Conservation (phyloP, 92 coral and sea anemone species). For the Epizoanthus fatuus region DNA sequence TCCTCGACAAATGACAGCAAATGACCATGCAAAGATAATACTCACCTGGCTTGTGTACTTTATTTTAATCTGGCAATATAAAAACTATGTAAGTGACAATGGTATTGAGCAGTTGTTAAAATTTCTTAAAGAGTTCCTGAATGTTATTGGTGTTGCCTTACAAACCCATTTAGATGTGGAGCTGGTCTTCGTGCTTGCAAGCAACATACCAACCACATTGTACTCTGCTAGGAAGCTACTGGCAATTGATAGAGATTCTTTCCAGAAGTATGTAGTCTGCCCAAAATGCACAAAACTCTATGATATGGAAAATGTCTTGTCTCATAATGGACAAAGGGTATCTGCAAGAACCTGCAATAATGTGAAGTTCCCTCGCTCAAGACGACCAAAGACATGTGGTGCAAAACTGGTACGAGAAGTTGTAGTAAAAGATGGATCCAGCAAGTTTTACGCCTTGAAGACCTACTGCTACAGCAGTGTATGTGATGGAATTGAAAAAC, state of each 20-base stretch:
- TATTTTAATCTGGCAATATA: slow-evolving; percentile 54
- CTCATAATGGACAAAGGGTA: slow-evolving; percentile 8
- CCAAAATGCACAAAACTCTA: slow-evolving; percentile 61
- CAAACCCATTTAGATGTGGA: slow-evolving; percentile 37
- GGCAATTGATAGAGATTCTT: background rate
- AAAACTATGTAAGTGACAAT: slow-evolving; percentile 61
- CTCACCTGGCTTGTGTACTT: slow-evolving; percentile 60
- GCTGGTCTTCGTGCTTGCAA: slow-evolving; percentile 36
- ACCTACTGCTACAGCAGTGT: slow-evolving; percentile 51
- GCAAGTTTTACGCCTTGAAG: slow-evolving; percentile 51
- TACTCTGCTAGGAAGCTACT: slow-evolving; percentile 48
- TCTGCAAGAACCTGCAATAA: slow-evolving; percentile 46
- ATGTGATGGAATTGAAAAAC: slow-evolving; percentile 10
- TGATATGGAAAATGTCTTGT: slow-evolving; percentile 12
- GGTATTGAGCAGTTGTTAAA: slow-evolving; percentile 60
- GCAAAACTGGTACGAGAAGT: slow-evolving; percentile 44
- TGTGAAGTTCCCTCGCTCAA: slow-evolving; percentile 19
- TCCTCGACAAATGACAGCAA: slow-evolving; percentile 26
- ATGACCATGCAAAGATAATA: background rate
- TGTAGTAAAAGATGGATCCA: background rate
- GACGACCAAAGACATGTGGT: slow-evolving; percentile 38
- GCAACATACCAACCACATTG: slow-evolving; percentile 41
- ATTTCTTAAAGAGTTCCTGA: slow-evolving; percentile 40
- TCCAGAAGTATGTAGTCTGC: slow-evolving; percentile 23
- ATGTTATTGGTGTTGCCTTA: slow-evolving; percentile 40